Evolutionary conservation across 2,888 invertebrate genomes (phyloP).

Genomic region (Parnassius orleans): DNA sequence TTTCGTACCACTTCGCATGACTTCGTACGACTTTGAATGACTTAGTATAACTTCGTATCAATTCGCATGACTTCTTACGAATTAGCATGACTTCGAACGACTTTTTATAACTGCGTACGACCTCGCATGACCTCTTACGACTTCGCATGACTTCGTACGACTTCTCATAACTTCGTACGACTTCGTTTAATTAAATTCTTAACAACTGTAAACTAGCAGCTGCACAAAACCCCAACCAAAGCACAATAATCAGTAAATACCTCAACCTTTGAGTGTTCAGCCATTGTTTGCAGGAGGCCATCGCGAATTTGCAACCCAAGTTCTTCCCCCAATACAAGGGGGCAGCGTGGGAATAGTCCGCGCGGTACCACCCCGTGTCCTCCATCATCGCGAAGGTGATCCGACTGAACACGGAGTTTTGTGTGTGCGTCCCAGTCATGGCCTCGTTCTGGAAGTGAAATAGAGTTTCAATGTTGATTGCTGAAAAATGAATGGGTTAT

Average conservation of each 20-base stretch:
- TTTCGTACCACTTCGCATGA: no score
- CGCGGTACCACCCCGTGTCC: slow-evolving; percentile 98
- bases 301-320: slow-evolving; percentile 96
- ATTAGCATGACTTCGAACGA: background rate
- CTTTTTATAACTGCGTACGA: background rate
- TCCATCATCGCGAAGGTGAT: slow-evolving; percentile 98
- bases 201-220: background rate
- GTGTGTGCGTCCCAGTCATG: slow-evolving; percentile 99
- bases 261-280: slow-evolving; percentile 88
- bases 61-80: background rate
- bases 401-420: slow-evolving; percentile 97
- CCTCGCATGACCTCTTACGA: background rate
- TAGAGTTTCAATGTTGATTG: background rate
- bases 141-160: background rate
- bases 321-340: slow-evolving; percentile 94
- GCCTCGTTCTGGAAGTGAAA: slow-evolving; percentile 91
- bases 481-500: no score
- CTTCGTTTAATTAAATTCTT: background rate
- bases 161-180: background rate
- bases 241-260: slow-evolving; percentile 47
- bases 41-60: no score
- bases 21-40: no score
- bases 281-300: slow-evolving; percentile 98
- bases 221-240: background rate
- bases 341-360: slow-evolving; percentile 93